These are phyloP conservation scores for Hirtodrosophila alboralis DNA, from an alignment of 2,888 invertebrate genomes.

Conservation along the genomic window DNA sequence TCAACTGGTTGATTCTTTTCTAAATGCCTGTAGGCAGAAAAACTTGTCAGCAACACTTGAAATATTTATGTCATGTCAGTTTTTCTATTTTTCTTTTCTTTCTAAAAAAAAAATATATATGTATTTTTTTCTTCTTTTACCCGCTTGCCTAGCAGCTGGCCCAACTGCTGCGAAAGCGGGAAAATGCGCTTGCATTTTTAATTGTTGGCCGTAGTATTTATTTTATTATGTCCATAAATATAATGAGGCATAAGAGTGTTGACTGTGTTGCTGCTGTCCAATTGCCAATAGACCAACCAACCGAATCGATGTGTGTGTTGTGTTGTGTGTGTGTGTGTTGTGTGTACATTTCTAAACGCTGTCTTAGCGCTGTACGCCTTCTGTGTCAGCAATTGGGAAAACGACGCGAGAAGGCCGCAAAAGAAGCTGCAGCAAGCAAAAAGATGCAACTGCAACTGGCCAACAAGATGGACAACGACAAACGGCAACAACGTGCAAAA, in stretches of 20 bases:
- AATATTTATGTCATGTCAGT: slow-evolving; percentile 80
- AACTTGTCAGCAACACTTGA: slow-evolving; percentile 41
- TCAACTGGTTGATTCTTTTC: slow-evolving; percentile 17
- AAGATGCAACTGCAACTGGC: slow-evolving; percentile 14
- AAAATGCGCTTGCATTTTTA: slow-evolving; percentile 74
- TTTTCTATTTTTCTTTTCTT: slow-evolving; percentile 43
- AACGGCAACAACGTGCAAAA: slow-evolving; percentile 45
- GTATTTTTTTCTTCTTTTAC: slow-evolving; percentile 12
- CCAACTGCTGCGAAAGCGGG: slow-evolving; percentile 66
- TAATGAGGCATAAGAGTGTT: slow-evolving; percentile 73
- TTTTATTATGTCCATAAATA: slow-evolving; percentile 81
- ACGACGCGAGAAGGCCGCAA: slow-evolving; percentile 57
- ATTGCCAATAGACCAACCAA: slow-evolving; percentile 25
- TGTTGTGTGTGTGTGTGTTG: too few species aligned
- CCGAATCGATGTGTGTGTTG: slow-evolving; percentile 20
- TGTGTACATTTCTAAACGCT: slow-evolving; percentile 46
- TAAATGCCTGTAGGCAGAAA: slow-evolving; percentile 33
- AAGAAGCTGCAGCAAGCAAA: slow-evolving; percentile 6
- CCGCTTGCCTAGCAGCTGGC: too few species aligned
- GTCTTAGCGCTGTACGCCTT: slow-evolving; percentile 31
- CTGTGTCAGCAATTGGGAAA: slow-evolving; percentile 58
- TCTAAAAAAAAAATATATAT: too few species aligned
- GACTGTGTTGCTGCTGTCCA: slow-evolving; percentile 12
- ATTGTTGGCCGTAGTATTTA: slow-evolving; percentile 79
- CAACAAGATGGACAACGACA: slow-evolving; percentile 33